Evolutionary conservation across 2,113 vertebrate genomes (phyloP).

Genomic region (Propithecus coquereli): DNA sequence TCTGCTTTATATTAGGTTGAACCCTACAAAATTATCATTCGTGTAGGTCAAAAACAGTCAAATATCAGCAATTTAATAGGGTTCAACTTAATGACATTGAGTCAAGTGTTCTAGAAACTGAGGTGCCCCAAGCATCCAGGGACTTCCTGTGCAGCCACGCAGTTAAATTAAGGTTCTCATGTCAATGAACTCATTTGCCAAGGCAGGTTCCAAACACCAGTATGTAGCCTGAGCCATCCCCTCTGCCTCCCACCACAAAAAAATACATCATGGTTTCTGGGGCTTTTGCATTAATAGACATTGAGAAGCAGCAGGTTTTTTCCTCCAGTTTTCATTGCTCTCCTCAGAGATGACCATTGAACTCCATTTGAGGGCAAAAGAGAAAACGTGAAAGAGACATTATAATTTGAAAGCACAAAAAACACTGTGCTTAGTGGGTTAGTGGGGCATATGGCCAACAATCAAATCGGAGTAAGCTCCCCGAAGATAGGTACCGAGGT

Average conservation of each 20-base stretch:
- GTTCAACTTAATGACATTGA: neutral
- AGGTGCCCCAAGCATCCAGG: too few species aligned
- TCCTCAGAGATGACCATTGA: neutral
- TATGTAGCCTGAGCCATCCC: neutral
- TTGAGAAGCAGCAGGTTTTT: neutral
- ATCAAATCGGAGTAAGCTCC: neutral
- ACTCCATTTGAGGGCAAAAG: neutral
- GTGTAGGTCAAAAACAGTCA: neutral
- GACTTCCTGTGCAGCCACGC: neutral
- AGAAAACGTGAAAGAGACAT: neutral
- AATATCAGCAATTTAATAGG: neutral
- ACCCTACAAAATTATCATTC: neutral
- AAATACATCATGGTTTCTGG: neutral
- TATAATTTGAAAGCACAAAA: neutral
- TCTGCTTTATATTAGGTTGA: conserved; percentile 12
- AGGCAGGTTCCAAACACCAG: neutral
- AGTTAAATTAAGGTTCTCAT: neutral
- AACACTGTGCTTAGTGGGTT: neutral
- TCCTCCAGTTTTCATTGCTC: neutral
- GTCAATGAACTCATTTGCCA: neutral
- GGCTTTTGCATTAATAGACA: neutral
- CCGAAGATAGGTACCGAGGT: neutral
- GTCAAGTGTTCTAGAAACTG: neutral
- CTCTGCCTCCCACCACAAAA: neutral
- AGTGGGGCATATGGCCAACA: neutral